These are phyloP conservation scores for Phyllostomus discolor DNA, from an alignment of 2,113 vertebrate genomes.

Conservation along the genomic window DNA sequence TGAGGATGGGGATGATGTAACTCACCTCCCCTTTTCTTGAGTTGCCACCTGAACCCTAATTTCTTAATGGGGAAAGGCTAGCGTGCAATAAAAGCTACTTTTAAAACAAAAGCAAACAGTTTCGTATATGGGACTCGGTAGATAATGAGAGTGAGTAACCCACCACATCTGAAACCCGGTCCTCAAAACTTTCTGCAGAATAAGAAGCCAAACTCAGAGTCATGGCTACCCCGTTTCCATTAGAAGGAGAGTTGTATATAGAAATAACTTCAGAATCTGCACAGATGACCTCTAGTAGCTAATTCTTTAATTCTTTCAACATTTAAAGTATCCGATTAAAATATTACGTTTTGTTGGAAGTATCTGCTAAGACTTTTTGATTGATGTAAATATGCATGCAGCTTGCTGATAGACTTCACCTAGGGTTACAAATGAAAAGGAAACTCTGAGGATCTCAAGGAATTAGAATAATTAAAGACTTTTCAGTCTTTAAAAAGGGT, in stretches of 20 bases:
- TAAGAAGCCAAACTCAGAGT: constrained; percentile 13
- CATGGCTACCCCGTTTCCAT: background rate
- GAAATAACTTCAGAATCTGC: background rate
- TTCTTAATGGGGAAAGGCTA: constrained; percentile 23
- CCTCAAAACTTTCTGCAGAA: background rate
- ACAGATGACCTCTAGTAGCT: background rate
- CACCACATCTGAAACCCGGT: constrained; percentile 41
- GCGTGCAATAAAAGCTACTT: constrained; percentile 58
- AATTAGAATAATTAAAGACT: constrained; percentile 23
- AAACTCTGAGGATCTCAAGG: background rate
- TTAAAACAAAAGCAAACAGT: constrained; percentile 49
- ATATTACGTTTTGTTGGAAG: constrained; percentile 14
- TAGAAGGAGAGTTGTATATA: background rate
- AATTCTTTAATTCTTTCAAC: background rate
- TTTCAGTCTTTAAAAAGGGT: background rate
- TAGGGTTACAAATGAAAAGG: background rate
- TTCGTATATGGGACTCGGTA: constrained; percentile 16
- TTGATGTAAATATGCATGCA: background rate
- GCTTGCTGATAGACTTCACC: background rate
- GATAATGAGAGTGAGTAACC: background rate
- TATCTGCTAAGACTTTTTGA: background rate
- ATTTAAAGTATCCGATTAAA: background rate
- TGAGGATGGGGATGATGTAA: constrained; percentile 48
- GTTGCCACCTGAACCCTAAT: constrained; percentile 37
- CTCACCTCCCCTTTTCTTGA: constrained; percentile 16